A percentile compares a stretch with the other conserved stretches of the same genome.
phyloP scores from a whole-genome alignment of 64 coral and sea anemone species.

The Actinia tenebrosa region DNA sequence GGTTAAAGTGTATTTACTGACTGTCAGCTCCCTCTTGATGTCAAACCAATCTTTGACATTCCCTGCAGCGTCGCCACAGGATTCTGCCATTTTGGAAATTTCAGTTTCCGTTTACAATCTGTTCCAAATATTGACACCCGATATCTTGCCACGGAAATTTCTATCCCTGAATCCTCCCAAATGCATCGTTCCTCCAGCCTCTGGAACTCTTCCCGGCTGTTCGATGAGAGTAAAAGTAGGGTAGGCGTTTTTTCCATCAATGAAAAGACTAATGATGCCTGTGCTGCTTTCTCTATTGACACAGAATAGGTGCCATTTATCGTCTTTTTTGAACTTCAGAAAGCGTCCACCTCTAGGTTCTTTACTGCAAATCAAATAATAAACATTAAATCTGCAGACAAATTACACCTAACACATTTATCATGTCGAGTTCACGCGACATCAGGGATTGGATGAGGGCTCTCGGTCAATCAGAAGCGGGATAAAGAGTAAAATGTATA shows the following conservation, averaged over 20 bases:
- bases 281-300: neutral
- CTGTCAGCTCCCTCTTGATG: neutral
- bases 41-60: conserved; percentile 19
- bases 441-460: no score
- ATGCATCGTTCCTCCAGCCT: neutral
- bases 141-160: neutral
- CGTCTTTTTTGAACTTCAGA: neutral
- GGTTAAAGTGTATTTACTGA: neutral
- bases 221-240: no score
- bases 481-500: no score
- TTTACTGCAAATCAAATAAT: neutral
- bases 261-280: neutral
- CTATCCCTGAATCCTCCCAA: neutral
- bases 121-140: conserved; percentile 7
- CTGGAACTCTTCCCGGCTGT: neutral
- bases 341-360: neutral
- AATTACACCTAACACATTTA: no score
- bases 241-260: neutral
- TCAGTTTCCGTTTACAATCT: neutral
- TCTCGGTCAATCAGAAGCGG: no score
- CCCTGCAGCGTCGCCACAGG: neutral
- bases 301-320: neutral
- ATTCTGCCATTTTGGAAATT: neutral
- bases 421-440: no score
- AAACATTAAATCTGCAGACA: no score